Evolutionary conservation across 2,888 invertebrate genomes (phyloP).

Genomic region (Netelia fuscicornis): DNA sequence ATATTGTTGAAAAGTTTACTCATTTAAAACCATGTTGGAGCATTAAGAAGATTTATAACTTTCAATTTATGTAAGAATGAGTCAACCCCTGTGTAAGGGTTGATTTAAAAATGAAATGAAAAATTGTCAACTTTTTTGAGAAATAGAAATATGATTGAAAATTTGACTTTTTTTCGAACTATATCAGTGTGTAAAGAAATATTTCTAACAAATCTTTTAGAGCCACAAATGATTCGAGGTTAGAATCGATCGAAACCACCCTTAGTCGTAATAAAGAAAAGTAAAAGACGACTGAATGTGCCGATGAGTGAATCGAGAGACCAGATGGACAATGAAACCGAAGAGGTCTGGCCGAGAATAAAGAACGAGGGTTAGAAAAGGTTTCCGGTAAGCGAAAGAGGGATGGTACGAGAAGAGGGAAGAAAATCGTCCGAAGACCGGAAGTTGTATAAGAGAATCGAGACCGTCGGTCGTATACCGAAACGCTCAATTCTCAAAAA

Average conservation of each 20-base stretch:
- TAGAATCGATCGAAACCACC: background rate
- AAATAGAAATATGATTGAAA: too few species aligned
- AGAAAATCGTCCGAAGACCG: slow-evolving; percentile 14
- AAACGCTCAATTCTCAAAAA: slow-evolving; percentile 46
- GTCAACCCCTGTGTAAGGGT: too few species aligned
- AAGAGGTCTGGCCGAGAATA: slow-evolving; percentile 14
- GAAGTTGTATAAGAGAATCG: slow-evolving; percentile 19
- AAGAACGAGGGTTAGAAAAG: background rate
- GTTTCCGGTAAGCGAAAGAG: background rate
- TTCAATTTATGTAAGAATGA: too few species aligned
- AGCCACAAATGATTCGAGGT: too few species aligned
- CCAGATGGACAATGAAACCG: background rate
- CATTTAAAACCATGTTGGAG: too few species aligned
- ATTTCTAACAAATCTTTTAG: background rate
- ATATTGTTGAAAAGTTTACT: too few species aligned
- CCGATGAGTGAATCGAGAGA: background rate
- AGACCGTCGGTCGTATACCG: slow-evolving; percentile 28
- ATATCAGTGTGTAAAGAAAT: background rate
- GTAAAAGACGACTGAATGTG: background rate
- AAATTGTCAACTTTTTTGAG: too few species aligned
- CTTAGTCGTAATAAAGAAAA: background rate
- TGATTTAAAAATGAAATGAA: too few species aligned
- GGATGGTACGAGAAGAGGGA: background rate
- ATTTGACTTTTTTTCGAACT: too few species aligned
- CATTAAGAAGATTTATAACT: too few species aligned